Percentiles rank a stretch among this genome's conserved stretches.
These are phyloP conservation scores for Selene dorsalis DNA, from an alignment of 2,797 vertebrate genomes.

Conservation along the genomic window DNA sequence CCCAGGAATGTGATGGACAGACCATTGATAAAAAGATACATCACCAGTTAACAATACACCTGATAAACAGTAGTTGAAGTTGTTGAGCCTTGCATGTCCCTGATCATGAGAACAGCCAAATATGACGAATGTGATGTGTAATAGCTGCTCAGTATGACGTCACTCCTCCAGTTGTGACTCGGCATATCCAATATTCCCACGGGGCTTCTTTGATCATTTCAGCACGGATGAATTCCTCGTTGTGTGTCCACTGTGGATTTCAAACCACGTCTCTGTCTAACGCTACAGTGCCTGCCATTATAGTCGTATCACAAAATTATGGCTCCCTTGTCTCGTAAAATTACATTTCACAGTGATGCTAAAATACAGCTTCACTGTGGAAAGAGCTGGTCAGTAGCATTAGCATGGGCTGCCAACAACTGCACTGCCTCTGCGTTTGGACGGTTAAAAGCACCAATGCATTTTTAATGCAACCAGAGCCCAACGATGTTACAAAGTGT, in stretches of 20 bases:
- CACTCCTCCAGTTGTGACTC: slow-evolving; percentile 7
- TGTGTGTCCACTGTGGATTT: slow-evolving; percentile 6
- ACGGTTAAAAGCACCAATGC: slow-evolving; percentile 20
- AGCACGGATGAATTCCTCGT: slow-evolving; percentile 14
- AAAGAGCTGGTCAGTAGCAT: slow-evolving; percentile 28
- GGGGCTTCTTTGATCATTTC: slow-evolving; percentile 25
- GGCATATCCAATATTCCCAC: background rate
- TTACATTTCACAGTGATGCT: slow-evolving; percentile 20
- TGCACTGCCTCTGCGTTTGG: slow-evolving; percentile 36
- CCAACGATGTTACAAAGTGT: background rate
- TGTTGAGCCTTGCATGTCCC: background rate
- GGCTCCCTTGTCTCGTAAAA: background rate
- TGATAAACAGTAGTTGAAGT: background rate
- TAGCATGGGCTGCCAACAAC: slow-evolving; percentile 38
- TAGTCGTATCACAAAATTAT: slow-evolving; percentile 25
- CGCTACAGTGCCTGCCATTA: slow-evolving; percentile 9
- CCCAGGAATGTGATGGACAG: background rate
- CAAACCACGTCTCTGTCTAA: slow-evolving; percentile 6
- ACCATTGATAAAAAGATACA: too few species aligned
- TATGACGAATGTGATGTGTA: background rate
- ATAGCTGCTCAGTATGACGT: background rate
- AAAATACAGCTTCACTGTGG: slow-evolving; percentile 14
- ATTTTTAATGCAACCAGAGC: slow-evolving; percentile 59
- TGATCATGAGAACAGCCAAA: background rate
- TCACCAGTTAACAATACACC: background rate